phyloP scores from a whole-genome alignment of 2,113 vertebrate species.

The Empidonax alnorum region DNA sequence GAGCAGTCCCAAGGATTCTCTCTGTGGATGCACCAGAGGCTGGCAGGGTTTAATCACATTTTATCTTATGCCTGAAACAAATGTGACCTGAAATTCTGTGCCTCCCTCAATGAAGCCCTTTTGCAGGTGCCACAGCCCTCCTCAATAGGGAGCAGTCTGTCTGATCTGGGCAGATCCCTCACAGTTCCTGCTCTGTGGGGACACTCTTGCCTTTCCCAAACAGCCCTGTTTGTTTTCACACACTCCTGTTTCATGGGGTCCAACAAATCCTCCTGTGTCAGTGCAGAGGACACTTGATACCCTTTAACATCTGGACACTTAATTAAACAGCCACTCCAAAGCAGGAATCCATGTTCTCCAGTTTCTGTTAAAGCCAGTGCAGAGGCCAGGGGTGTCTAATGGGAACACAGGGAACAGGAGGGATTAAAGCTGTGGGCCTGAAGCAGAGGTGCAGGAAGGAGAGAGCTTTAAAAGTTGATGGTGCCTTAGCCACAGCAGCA shows the following conservation, averaged over 20 bases:
- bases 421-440: neutral
- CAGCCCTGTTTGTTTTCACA: neutral
- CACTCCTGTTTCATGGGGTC: neutral
- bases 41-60: neutral
- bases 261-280: neutral
- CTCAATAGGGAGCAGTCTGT: accelerated
- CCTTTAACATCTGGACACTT: neutral
- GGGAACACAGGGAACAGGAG: neutral
- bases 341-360: neutral
- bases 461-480: neutral
- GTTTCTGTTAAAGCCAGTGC: neutral
- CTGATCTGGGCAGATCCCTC: neutral
- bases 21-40: neutral
- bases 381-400: neutral
- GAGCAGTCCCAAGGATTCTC: accelerated
- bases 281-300: neutral
- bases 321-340: neutral
- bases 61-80: neutral
- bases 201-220: neutral
- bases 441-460: neutral
- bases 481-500: neutral
- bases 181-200: accelerated
- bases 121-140: neutral
- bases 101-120: neutral
- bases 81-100: neutral